Evolutionary conservation across 2,888 invertebrate species (phyloP).

Genomic region (Pterostichus madidus): DNA sequence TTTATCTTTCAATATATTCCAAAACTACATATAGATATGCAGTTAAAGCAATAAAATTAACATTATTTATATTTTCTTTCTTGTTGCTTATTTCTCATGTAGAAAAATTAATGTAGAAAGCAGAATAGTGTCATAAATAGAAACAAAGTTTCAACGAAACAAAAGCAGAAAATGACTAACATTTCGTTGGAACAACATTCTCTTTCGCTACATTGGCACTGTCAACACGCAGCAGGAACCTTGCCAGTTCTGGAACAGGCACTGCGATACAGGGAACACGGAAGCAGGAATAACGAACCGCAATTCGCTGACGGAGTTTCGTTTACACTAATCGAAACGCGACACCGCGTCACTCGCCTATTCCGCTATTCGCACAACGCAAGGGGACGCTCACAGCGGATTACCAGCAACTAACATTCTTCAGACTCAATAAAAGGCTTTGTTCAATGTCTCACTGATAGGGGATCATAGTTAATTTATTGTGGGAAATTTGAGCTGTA

Average conservation of each 20-base stretch:
- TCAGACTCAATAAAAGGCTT: slow-evolving; percentile 49
- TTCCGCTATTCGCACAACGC: background rate
- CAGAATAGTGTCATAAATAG: too few relatives aligned
- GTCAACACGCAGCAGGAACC: slow-evolving; percentile 5
- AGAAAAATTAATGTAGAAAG: too few relatives aligned
- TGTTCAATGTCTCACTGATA: slow-evolving; percentile 37
- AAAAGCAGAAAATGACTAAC: too few relatives aligned
- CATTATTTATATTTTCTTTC: too few relatives aligned
- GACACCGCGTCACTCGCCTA: slow-evolving; percentile 14
- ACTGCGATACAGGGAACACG: slow-evolving; percentile 6
- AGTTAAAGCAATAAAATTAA: too few relatives aligned
- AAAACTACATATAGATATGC: too few relatives aligned
- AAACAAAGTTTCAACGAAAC: too few relatives aligned
- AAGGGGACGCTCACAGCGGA: slow-evolving; percentile 1
- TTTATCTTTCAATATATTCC: too few relatives aligned
- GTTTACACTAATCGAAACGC: slow-evolving; percentile 35
- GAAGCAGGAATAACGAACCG: slow-evolving; percentile 37
- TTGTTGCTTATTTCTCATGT: too few relatives aligned
- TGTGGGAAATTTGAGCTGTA: background rate
- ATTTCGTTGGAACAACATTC: too few relatives aligned
- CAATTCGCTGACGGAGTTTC: slow-evolving; percentile 30
- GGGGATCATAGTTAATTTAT: slow-evolving; percentile 19
- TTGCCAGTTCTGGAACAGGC: background rate
- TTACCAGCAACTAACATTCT: slow-evolving; percentile 30
- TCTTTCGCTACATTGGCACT: slow-evolving; percentile 9